These are phyloP conservation scores for Myopa testacea DNA, from an alignment of 2,888 invertebrate species.

Conservation along the genomic window DNA sequence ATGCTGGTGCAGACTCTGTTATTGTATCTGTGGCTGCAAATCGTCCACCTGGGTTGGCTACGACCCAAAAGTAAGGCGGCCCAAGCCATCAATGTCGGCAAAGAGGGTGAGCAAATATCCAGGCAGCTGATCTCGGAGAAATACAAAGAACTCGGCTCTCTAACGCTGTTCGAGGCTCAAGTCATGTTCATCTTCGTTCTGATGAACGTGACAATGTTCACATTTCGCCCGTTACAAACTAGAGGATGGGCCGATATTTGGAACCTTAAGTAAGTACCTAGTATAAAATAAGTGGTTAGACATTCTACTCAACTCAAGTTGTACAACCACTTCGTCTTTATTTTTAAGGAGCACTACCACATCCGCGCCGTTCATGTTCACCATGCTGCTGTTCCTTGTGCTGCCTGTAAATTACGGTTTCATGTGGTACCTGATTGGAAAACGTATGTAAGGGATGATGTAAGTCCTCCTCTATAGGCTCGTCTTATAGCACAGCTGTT, in stretches of 20 bases:
- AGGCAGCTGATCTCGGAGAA: slow-evolving; percentile 63
- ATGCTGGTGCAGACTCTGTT: slow-evolving; percentile 41
- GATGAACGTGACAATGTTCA: slow-evolving; percentile 85
- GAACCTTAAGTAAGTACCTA: slow-evolving; percentile 26
- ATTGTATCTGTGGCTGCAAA: slow-evolving; percentile 45
- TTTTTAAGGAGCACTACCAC: slow-evolving; percentile 36
- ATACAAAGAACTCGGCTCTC: slow-evolving; percentile 78
- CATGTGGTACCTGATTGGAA: slow-evolving; percentile 73
- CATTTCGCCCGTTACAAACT: slow-evolving; percentile 85
- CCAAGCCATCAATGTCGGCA: slow-evolving; percentile 66
- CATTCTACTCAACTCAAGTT: no score
- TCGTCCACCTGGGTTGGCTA: slow-evolving; percentile 49
- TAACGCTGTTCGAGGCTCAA: slow-evolving; percentile 79
- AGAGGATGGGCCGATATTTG: slow-evolving; percentile 80
- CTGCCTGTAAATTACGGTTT: slow-evolving; percentile 82
- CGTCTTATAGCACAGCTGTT: slow-evolving; percentile 49
- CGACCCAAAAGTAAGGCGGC: slow-evolving; percentile 72
- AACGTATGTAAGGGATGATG: slow-evolving; percentile 38
- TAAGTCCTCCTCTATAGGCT: neutral
- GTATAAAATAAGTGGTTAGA: neutral
- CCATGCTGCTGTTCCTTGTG: slow-evolving; percentile 83
- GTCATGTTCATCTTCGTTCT: slow-evolving; percentile 78
- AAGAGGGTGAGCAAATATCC: slow-evolving; percentile 74
- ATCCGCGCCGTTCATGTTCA: slow-evolving; percentile 78
- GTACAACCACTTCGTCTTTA: neutral